A percentile compares a stretch with the other conserved stretches of the same genome.
Conservation (phyloP, 2,888 invertebrate genomes). For the Ectropis crepuscularia region DNA sequence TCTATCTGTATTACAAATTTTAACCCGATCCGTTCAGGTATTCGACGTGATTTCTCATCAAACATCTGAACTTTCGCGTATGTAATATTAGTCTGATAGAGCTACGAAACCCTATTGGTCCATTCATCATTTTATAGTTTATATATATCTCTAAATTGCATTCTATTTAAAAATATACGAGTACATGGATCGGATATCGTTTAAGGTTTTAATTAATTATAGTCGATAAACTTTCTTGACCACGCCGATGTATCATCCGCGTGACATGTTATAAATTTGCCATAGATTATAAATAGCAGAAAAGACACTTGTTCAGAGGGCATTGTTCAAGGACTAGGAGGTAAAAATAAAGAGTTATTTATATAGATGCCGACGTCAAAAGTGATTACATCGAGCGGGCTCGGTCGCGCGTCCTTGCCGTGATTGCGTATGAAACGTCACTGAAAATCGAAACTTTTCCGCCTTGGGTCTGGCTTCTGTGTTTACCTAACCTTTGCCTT, state of each 20-base stretch:
- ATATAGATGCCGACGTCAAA: constrained; percentile 53
- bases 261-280: constrained; percentile 13
- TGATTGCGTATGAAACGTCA: constrained; percentile 45
- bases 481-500: constrained; percentile 18
- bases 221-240: constrained; percentile 19
- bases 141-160: background rate
- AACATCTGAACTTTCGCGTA: too few relatives aligned
- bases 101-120: too few relatives aligned
- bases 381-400: constrained; percentile 45
- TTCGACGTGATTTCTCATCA: too few relatives aligned
- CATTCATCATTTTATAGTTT: background rate
- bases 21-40: too few relatives aligned
- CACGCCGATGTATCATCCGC: constrained; percentile 19
- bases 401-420: constrained; percentile 53
- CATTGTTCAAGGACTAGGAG: constrained; percentile 43
- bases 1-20: too few relatives aligned
- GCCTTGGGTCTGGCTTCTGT: constrained; percentile 16
- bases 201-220: constrained; percentile 23
- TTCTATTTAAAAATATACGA: background rate
- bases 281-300: constrained; percentile 24
- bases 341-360: constrained; percentile 59
- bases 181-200: background rate
- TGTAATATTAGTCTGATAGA: too few relatives aligned
- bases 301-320: constrained; percentile 38
- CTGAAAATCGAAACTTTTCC: constrained; percentile 36